Evolutionary conservation across 2,113 vertebrate species (phyloP).

Genomic region (Buteo buteo): DNA sequence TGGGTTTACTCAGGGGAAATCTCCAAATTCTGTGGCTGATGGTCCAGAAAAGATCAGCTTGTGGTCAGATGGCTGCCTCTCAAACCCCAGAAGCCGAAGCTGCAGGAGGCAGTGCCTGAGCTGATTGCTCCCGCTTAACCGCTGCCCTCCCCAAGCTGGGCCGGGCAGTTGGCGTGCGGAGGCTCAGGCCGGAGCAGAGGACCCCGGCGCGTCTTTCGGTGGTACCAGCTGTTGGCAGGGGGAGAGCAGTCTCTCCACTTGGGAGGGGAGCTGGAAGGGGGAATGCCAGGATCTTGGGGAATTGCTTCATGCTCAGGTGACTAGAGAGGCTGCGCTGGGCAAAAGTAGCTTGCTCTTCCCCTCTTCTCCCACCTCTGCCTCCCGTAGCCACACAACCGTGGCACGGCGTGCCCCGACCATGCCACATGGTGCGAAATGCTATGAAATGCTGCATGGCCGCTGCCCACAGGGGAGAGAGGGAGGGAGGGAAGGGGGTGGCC

Average conservation of each 20-base stretch:
- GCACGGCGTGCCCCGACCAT: accelerated
- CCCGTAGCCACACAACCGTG: not conserved
- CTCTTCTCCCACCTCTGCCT: not conserved
- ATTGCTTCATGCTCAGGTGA: not conserved
- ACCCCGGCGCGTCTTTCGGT: accelerated
- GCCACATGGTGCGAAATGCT: accelerated
- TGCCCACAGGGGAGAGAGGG: not conserved
- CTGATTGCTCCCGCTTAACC: not conserved
- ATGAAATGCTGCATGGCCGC: accelerated
- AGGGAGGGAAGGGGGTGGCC: not conserved
- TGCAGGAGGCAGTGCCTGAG: not conserved
- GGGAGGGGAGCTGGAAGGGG: not conserved
- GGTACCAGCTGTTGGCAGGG: too few species aligned
- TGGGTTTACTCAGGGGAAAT: not conserved
- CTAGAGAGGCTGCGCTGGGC: not conserved
- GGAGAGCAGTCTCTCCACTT: accelerated
- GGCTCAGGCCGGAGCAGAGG: not conserved
- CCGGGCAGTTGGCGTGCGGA: accelerated
- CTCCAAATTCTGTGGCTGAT: not conserved
- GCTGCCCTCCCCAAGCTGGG: not conserved
- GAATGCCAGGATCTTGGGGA: not conserved
- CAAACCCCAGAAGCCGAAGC: not conserved
- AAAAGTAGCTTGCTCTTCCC: not conserved
- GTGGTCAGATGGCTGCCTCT: not conserved
- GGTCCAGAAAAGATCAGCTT: not conserved